Percentiles rank a stretch among this genome's conserved stretches.
Evolutionary conservation across 2,888 invertebrate genomes (phyloP).

Genomic region (Leucozona laternaria): DNA sequence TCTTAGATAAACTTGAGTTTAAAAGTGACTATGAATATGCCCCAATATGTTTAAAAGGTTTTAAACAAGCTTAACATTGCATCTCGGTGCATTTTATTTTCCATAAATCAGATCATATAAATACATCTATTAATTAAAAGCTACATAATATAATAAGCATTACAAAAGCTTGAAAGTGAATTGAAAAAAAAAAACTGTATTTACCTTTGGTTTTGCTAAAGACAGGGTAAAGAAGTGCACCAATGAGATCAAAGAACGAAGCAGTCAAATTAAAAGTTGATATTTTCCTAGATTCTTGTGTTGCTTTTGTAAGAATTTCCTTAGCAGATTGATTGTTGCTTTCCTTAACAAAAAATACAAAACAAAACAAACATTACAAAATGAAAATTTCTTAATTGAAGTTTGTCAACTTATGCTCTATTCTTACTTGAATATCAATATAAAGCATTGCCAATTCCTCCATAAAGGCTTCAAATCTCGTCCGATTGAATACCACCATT

Average conservation of each 20-base stretch:
- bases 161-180: no score
- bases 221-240: constrained; percentile 78
- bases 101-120: no score
- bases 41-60: no score
- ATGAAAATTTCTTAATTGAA: background rate
- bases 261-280: constrained; percentile 80
- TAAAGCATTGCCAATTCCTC: constrained; percentile 77
- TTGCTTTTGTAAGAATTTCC: constrained; percentile 76
- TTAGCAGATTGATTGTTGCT: constrained; percentile 75
- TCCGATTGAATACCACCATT: constrained; percentile 78
- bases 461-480: constrained; percentile 80
- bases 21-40: no score
- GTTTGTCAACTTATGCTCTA: background rate
- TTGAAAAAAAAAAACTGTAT: background rate
- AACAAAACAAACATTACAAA: background rate
- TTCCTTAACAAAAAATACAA: constrained; percentile 55
- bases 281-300: constrained; percentile 78
- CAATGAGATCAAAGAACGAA: constrained; percentile 78
- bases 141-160: no score
- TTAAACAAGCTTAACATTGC: no score
- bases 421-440: constrained; percentile 78
- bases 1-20: no score
- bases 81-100: no score
- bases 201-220: constrained; percentile 74
- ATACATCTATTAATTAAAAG: no score